Conservation (phyloP, 64 coral and sea anemone genomes). For the Pocillopora verrucosa region DNA sequence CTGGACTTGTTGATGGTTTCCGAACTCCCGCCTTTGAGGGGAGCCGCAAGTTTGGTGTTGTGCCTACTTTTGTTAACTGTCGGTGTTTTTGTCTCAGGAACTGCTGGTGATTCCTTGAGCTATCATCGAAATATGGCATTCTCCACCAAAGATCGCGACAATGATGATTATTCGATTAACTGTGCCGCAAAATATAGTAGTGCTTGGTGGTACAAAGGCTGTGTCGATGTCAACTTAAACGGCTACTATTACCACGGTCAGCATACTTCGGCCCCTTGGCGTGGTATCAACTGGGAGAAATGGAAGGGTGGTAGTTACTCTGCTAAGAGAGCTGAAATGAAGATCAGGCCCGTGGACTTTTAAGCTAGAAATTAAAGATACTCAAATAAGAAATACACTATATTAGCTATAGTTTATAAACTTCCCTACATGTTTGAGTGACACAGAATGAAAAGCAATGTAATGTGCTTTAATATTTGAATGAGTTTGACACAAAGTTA, state of each 20-base stretch:
- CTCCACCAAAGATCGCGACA: conserved; percentile 58
- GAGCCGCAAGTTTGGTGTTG: not conserved
- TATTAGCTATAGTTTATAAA: too few species aligned
- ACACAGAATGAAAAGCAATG: too few species aligned
- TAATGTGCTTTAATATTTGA: too few species aligned
- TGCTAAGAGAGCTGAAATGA: conserved; percentile 24
- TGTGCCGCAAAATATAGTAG: conserved; percentile 21
- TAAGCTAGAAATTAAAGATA: too few species aligned
- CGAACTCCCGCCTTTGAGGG: not conserved
- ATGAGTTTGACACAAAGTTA: too few species aligned
- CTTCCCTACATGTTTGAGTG: too few species aligned
- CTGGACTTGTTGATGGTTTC: too few species aligned
- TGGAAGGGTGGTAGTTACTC: conserved; percentile 16
- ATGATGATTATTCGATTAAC: conserved; percentile 1
- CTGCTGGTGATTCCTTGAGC: conserved; percentile 39
- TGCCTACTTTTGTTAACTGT: not conserved
- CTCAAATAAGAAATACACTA: too few species aligned
- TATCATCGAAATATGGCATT: conserved; percentile 18
- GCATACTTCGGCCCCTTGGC: not conserved
- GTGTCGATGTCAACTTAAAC: conserved; percentile 26
- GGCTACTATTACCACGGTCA: conserved; percentile 14
- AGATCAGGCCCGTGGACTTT: not conserved
- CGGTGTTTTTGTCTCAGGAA: conserved; percentile 3
- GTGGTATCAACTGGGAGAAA: conserved; percentile 37
- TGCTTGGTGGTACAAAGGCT: conserved; percentile 56